Evolutionary conservation across 2,113 vertebrate species (phyloP).

Genomic region (Kryptolebias marmoratus): DNA sequence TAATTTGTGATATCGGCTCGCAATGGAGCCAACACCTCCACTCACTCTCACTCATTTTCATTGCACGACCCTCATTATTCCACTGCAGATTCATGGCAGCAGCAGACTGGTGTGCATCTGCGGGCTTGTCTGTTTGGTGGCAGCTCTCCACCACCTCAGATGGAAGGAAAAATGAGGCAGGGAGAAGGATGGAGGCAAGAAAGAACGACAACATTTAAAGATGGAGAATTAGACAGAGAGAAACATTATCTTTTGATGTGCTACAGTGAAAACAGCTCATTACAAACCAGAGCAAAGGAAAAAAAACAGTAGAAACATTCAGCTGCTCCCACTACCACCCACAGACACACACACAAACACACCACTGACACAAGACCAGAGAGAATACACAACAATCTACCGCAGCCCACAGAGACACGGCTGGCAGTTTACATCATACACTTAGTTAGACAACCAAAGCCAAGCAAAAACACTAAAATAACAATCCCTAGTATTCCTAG

Average conservation of each 20-base stretch:
- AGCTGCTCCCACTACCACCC: constrained; percentile 26
- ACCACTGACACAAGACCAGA: constrained; percentile 11
- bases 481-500: no score
- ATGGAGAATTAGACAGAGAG: constrained; percentile 8
- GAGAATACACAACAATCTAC: constrained; percentile 36
- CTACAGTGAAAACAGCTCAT: constrained; percentile 39
- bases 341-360: constrained; percentile 9
- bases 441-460: constrained; percentile 10
- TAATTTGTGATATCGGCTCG: constrained; percentile 25
- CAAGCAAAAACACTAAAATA: no score
- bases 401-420: constrained; percentile 33
- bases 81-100: constrained; percentile 16
- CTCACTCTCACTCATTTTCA: constrained; percentile 32
- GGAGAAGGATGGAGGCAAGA: background rate
- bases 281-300: constrained; percentile 22
- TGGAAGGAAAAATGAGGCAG: constrained; percentile 11
- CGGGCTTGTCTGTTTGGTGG: constrained; percentile 21
- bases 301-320: constrained; percentile 21
- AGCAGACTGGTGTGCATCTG: constrained; percentile 31
- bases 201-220: constrained; percentile 6
- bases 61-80: constrained; percentile 39
- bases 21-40: constrained; percentile 24
- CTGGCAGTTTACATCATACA: constrained; percentile 37
- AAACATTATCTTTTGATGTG: constrained; percentile 37
- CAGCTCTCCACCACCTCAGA: background rate